Evolutionary conservation across 2,797 vertebrate genomes (phyloP).

Genomic region (Cryptoprocta ferox): DNA sequence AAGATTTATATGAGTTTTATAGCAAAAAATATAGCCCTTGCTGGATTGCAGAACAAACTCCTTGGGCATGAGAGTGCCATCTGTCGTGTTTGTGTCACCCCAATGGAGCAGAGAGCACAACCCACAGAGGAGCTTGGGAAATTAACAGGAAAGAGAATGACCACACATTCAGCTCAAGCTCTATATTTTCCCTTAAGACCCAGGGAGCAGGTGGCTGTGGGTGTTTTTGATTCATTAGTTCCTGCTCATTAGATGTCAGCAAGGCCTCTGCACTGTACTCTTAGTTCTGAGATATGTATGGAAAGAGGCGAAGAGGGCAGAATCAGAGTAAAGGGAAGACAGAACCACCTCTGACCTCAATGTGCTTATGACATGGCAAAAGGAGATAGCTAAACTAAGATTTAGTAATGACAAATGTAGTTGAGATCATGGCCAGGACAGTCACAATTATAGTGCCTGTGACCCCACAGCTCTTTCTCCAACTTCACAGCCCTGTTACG

Average conservation of each 20-base stretch:
- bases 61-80: conserved; percentile 42
- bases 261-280: neutral
- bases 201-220: conserved; percentile 65
- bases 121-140: conserved; percentile 46
- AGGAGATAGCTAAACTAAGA: neutral
- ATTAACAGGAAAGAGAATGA: conserved; percentile 55
- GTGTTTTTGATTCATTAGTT: conserved; percentile 60
- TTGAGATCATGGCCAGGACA: neutral
- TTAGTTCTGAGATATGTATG: neutral
- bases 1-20: conserved; percentile 2
- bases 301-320: neutral
- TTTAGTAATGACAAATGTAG: neutral
- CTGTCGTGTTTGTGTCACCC: conserved; percentile 52
- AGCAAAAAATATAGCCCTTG: neutral
- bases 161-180: conserved; percentile 21
- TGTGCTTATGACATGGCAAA: neutral
- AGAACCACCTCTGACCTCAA: neutral
- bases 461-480: neutral
- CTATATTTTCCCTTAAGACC: conserved; percentile 59
- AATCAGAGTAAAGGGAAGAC: neutral
- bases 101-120: neutral
- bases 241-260: conserved; percentile 49
- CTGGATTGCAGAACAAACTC: neutral
- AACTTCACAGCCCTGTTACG: neutral
- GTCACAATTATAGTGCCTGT: neutral